Evolutionary conservation across 2,113 vertebrate species (phyloP), one percentile per base, ranked within the genome.

Genomic region (Aptenodytes forsteri): DNA sequence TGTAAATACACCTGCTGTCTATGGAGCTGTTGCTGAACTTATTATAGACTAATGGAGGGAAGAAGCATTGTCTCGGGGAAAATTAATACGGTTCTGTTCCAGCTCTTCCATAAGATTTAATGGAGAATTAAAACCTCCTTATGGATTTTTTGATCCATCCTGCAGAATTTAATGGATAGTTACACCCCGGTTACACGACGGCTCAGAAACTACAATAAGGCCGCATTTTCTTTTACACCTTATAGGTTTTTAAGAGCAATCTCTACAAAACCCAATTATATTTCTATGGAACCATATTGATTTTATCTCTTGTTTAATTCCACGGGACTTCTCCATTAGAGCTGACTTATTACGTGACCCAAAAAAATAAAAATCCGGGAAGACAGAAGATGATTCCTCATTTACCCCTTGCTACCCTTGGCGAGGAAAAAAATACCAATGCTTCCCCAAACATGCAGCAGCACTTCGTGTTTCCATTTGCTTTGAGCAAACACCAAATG

Each of bases 291-390:
- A 86, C 69, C 58, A 70, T 87, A 95, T 84, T 87, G 96, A 91
- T 95, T 97, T 93, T 82, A 90, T 82, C 95, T 95, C 96, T 32
- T 90, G 83, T 88, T 94, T 92, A 90, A 97, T 95, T 94, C 93
- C 73, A 78, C 1, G 3, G 65, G 84, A 97, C 90, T 88, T 95
- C 96, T 96, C 93, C 92, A 95, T 97, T 96, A 96, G 55, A 76
- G 71, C 66, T 72, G 89, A 95, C 78, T 96, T 85, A 83, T 89
- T 97, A 92, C 65, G 58, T 2, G 23, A 82, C 75, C 71, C 72
- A 67, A 71, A 86, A 7, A 62, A 83, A 86, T 10, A 76, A 67
- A 87, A 70, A 80, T 27, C 75, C 1, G 3, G 22, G 59, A 50
- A 91, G 93, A 89, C 42, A 83, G 95, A 47, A 67, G 82, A 87